phyloP scores from a whole-genome alignment of 2,888 invertebrate species.

The Orchesella flavescens region DNA sequence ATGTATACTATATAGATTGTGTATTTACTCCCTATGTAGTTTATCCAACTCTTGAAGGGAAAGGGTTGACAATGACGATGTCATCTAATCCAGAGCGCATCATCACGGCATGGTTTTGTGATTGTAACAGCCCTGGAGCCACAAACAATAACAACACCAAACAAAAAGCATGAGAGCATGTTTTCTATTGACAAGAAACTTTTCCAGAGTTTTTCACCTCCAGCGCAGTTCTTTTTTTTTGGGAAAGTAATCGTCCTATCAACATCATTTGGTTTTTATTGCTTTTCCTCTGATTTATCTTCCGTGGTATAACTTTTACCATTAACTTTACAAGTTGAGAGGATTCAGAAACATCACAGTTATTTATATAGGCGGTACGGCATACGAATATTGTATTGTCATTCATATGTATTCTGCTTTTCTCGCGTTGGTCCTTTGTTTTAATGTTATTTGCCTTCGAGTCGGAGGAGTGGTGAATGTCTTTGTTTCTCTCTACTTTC shows the following conservation, averaged over 20 bases:
- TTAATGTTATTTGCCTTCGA: too few relatives aligned
- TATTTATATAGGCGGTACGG: too few relatives aligned
- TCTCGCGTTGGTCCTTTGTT: too few relatives aligned
- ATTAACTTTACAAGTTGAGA: too few relatives aligned
- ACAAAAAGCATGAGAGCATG: not conserved
- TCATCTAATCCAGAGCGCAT: not conserved
- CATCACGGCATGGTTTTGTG: not conserved
- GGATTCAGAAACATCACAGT: too few relatives aligned
- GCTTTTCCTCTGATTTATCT: not conserved
- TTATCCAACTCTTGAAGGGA: not conserved
- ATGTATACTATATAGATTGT: not conserved
- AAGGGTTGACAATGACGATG: not conserved
- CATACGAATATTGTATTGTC: too few relatives aligned
- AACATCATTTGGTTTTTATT: not conserved
- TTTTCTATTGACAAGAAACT: not conserved
- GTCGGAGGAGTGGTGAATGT: not conserved
- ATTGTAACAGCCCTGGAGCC: not conserved
- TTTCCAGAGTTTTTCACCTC: not conserved
- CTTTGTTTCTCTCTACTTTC: slow-evolving; percentile 37
- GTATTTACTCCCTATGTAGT: not conserved
- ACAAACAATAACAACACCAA: not conserved
- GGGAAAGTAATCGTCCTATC: not conserved
- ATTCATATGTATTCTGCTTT: too few relatives aligned
- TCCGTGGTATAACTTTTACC: too few relatives aligned
- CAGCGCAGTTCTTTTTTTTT: not conserved